Evolutionary conservation across 1,140 invertebrate species (phyloP), one percentile per base, ranked within the genome.

Genomic region (Achatina immaculata): DNA sequence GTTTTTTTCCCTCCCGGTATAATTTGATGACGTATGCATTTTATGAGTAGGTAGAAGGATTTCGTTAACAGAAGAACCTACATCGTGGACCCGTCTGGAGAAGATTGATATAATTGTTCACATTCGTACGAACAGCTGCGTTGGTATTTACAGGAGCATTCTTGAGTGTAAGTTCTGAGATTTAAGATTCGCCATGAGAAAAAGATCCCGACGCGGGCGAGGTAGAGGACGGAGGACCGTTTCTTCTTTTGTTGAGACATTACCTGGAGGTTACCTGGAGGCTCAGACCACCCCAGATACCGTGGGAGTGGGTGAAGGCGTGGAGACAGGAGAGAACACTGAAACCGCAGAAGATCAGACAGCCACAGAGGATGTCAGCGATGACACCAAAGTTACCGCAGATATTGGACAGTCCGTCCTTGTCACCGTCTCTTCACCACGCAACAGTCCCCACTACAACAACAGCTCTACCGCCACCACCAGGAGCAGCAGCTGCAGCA

Each of bases 161-260:
- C n/a, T n/a, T n/a, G n/a, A n/a, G n/a, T n/a, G n/a, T n/a, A n/a
- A n/a, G n/a, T n/a, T 48, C 21, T 66, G 34, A 6, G 24, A 78
- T 7, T 78, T 78, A 78, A 55, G 76, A 58, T 40, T 55, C 76
- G 76, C 36, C 24, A 79, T 79, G 77, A 79, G 45, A 38, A 79
- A 79, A 21, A 43, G 77, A 48, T 14, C 71, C 1, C 51, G 78
- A 14, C 45, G 78, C 36, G 68, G 51, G n/a, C 73, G 48, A 69
- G 78, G 45, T 3, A 19, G 51, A n/a, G 62, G 51, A 19, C 62
- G 55, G 42, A 73, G 31, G 34, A 51, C 62, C 31, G 34, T 34
- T 3, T 24, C 51, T 1, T 24, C 66, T 31, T 4, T n/a, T 6
- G n/a, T 34, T 3, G 38, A 43, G 14, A 38, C 45, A 40, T 3